Evolutionary conservation across 2,888 invertebrate species (phyloP).

Genomic region (Oxycera nigricornis): DNA sequence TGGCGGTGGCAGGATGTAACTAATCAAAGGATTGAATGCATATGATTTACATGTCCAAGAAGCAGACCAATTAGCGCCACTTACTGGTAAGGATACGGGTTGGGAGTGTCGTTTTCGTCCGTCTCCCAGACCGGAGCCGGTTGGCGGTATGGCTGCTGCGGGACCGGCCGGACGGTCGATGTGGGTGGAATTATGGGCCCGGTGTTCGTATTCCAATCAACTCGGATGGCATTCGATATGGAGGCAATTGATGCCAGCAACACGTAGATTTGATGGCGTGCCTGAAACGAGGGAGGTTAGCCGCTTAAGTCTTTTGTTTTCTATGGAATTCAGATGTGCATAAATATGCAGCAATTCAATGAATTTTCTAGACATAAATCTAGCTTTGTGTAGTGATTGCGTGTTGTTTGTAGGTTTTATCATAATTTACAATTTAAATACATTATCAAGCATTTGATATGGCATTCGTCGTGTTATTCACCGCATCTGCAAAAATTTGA

Average conservation of each 20-base stretch:
- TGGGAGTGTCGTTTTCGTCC: slow-evolving; percentile 66
- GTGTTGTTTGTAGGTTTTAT: too few relatives aligned
- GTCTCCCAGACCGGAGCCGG: slow-evolving; percentile 72
- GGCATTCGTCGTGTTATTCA: too few relatives aligned
- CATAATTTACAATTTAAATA: too few relatives aligned
- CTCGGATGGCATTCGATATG: slow-evolving; percentile 66
- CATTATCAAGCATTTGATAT: too few relatives aligned
- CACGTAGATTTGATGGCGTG: slow-evolving; percentile 53
- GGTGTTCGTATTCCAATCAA: slow-evolving; percentile 68
- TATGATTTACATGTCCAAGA: neutral
- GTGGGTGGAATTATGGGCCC: slow-evolving; percentile 69
- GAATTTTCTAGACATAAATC: too few relatives aligned
- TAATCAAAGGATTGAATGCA: slow-evolving; percentile 45
- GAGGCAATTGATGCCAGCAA: slow-evolving; percentile 55
- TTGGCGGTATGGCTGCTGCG: slow-evolving; percentile 64
- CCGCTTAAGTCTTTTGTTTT: slow-evolving; percentile 34
- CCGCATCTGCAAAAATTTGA: too few relatives aligned
- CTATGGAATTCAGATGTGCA: neutral
- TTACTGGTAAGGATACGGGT: slow-evolving; percentile 69
- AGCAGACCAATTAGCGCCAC: neutral
- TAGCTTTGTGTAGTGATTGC: too few relatives aligned
- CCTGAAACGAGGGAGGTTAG: slow-evolving; percentile 48
- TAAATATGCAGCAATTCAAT: too few relatives aligned
- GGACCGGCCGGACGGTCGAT: slow-evolving; percentile 64
- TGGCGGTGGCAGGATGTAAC: slow-evolving; percentile 60